phyloP scores from a whole-genome alignment of 1,140 invertebrate genomes.

The Lepidurus arcticus region DNA sequence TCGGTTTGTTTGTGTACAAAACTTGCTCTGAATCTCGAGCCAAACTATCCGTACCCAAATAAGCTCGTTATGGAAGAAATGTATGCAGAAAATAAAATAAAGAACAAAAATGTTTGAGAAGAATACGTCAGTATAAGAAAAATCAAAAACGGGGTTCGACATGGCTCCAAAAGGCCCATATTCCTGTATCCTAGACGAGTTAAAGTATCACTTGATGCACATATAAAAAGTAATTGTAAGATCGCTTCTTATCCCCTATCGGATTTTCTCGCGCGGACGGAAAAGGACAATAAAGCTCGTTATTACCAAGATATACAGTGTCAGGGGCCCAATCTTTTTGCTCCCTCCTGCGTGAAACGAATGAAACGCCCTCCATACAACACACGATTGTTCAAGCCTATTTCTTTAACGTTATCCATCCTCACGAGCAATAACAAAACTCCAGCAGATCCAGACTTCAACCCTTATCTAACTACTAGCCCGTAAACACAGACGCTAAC shows the following conservation, averaged over 20 bases:
- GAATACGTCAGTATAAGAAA: too few species aligned
- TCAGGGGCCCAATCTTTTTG: not conserved
- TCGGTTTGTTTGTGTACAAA: too few species aligned
- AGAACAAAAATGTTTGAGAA: too few species aligned
- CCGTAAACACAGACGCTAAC: not conserved
- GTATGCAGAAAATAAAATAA: too few species aligned
- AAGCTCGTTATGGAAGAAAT: too few species aligned
- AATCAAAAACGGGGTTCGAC: too few species aligned
- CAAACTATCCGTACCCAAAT: too few species aligned
- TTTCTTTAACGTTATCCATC: slow-evolving; percentile 8
- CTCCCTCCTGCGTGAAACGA: not conserved
- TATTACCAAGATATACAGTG: slow-evolving; percentile 2
- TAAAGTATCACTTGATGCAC: slow-evolving; percentile 4
- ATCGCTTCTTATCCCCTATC: not conserved
- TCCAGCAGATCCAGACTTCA: not conserved
- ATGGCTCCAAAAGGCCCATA: too few species aligned
- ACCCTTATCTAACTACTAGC: not conserved
- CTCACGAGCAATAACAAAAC: not conserved
- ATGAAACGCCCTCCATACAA: not conserved
- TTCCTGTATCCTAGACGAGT: not conserved
- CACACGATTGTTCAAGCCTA: not conserved
- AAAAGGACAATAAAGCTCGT: slow-evolving; percentile 11
- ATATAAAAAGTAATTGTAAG: not conserved
- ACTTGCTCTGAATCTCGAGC: too few species aligned
- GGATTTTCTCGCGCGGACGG: not conserved